Conservation (phyloP, 1,140 invertebrate genomes). For the Diprion similis region DNA sequence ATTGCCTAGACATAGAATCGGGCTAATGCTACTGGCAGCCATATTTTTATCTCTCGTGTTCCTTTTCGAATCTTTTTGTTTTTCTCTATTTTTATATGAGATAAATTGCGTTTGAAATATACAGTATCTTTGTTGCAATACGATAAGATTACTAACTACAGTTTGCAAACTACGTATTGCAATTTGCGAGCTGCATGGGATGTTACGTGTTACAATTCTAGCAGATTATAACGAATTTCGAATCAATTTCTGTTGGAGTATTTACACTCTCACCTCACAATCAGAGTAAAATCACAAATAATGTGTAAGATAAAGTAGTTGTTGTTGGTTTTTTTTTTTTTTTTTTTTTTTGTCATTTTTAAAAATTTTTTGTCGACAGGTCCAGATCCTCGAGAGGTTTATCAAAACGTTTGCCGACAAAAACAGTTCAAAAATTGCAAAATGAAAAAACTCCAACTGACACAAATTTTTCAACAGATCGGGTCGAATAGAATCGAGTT, state of each 20-base stretch:
- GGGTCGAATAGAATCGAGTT: no score
- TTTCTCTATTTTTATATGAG: neutral
- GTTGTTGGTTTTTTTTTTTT: no score
- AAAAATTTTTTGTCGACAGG: no score
- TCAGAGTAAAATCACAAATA: no score
- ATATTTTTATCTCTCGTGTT: neutral
- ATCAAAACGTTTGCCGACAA: no score
- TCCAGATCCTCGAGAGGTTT: no score
- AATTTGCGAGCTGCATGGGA: neutral
- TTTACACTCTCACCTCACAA: no score
- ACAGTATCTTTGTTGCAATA: neutral
- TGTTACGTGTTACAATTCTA: neutral
- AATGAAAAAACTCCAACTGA: no score
- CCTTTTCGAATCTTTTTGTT: neutral
- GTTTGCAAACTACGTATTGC: neutral
- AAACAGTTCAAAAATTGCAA: no score
- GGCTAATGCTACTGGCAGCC: slow-evolving; percentile 1
- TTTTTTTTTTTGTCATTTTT: no score
- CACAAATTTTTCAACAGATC: no score
- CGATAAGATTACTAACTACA: neutral
- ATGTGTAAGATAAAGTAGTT: no score
- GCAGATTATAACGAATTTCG: neutral
- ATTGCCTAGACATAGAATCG: neutral
- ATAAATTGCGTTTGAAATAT: slow-evolving; percentile 4
- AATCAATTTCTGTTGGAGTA: neutral